Conservation (phyloP, 2,888 invertebrate species). For the Himalopsyche anomala region DNA sequence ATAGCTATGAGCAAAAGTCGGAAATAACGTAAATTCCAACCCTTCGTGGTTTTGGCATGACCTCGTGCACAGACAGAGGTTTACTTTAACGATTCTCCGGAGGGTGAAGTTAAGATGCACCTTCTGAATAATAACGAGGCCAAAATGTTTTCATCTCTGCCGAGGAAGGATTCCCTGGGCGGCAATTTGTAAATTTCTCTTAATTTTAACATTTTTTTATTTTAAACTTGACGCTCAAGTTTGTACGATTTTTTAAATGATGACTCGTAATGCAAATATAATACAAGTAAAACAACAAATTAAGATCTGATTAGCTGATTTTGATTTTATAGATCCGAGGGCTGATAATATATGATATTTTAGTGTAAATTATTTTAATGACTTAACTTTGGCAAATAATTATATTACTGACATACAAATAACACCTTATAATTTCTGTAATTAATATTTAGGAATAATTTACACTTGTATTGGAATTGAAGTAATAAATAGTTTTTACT, state of each 20-base stretch:
- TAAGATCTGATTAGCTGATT: too few relatives aligned
- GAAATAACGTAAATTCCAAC: constrained; percentile 40
- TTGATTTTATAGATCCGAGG: too few relatives aligned
- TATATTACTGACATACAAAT: too few relatives aligned
- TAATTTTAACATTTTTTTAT: constrained; percentile 2
- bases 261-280: too few relatives aligned
- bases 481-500: too few relatives aligned
- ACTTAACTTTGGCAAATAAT: too few relatives aligned
- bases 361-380: too few relatives aligned
- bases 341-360: too few relatives aligned
- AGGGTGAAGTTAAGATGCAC: constrained; percentile 35
- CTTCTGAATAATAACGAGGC: constrained; percentile 35
- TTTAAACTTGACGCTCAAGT: background rate
- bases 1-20: constrained; percentile 16
- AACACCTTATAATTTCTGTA: too few relatives aligned
- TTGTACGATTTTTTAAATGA: background rate
- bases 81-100: constrained; percentile 31
- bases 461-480: too few relatives aligned
- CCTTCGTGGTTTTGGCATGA: constrained; percentile 27
- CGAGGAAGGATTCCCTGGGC: background rate
- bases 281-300: too few relatives aligned
- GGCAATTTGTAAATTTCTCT: constrained; percentile 38
- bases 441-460: too few relatives aligned
- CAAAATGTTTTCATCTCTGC: constrained; percentile 38
- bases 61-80: constrained; percentile 40